These are phyloP conservation scores for Pelusios castaneus DNA, from an alignment of 2,113 vertebrate species.

Conservation along the genomic window DNA sequence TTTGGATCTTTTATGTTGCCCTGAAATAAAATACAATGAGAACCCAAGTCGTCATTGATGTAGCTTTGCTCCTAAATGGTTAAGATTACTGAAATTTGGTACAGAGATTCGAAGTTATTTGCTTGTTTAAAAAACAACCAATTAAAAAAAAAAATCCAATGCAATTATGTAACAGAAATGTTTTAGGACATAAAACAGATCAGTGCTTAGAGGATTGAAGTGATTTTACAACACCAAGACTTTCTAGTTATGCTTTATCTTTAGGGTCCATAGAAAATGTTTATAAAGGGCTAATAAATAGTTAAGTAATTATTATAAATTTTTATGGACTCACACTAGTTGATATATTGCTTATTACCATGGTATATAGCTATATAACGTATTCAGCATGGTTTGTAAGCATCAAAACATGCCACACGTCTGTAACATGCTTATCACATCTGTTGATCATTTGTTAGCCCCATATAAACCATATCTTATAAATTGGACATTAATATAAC, in stretches of 20 bases:
- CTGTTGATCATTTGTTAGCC: background rate
- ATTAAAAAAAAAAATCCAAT: background rate
- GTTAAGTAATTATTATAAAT: background rate
- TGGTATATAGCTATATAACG: background rate
- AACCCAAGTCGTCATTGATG: background rate
- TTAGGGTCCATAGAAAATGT: background rate
- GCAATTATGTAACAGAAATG: background rate
- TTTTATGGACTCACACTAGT: background rate
- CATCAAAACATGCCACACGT: background rate
- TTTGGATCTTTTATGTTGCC: background rate
- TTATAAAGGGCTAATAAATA: background rate
- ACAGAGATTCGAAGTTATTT: background rate
- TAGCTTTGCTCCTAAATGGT: background rate
- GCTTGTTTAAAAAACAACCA: background rate
- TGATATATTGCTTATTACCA: background rate
- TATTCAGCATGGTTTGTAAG: background rate
- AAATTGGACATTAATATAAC: background rate
- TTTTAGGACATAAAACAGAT: background rate
- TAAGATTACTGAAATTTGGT: background rate
- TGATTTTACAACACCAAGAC: background rate
- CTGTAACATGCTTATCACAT: background rate
- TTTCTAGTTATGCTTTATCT: background rate
- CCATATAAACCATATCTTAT: background rate
- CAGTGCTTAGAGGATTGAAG: background rate
- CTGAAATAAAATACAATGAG: background rate